Conservation (phyloP, 2,797 vertebrate species). For the Gallinago solitaria region DNA sequence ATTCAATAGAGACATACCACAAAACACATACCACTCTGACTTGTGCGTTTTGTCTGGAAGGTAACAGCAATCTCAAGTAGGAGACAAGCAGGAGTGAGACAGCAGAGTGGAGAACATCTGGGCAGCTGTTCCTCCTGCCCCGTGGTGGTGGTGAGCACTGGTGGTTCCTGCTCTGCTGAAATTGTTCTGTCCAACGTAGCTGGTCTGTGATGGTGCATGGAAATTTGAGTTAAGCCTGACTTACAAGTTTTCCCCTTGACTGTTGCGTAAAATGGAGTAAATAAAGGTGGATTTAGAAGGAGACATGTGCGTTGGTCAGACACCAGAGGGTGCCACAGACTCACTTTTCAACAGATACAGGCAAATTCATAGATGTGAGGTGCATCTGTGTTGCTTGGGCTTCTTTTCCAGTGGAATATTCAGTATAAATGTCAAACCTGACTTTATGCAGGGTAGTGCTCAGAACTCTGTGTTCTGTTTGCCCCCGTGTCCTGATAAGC, state of each 20-base stretch:
- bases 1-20: neutral
- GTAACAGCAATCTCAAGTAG: neutral
- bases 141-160: rapidly evolving
- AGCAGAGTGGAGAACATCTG: neutral
- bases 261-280: neutral
- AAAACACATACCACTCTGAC: neutral
- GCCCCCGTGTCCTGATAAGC: neutral
- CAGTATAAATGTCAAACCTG: neutral
- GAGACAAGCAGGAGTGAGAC: neutral
- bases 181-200: neutral
- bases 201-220: neutral
- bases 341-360: constrained; percentile 19
- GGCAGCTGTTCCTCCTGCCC: neutral
- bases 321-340: constrained; percentile 80
- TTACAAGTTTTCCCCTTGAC: neutral
- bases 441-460: neutral
- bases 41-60: neutral
- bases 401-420: neutral
- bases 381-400: neutral
- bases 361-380: neutral
- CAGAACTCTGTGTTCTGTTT: neutral
- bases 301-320: neutral
- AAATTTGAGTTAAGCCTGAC: neutral
- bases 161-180: neutral
- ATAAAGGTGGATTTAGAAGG: neutral